Evolutionary conservation across 2,888 invertebrate genomes (phyloP).

Genomic region (Coelogynopora nodosa): DNA sequence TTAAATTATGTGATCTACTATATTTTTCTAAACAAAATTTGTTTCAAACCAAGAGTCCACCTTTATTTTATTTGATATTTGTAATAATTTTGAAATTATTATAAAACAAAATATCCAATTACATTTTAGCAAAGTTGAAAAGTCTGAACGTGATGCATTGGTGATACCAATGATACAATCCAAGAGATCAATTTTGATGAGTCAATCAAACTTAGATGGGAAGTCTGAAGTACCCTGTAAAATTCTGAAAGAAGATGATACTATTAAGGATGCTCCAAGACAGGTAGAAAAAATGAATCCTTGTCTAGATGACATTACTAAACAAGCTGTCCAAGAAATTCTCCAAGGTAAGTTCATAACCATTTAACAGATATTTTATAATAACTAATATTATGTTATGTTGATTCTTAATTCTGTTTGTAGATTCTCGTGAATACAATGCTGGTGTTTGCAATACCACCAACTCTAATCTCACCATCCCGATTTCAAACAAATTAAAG

Average conservation of each 20-base stretch:
- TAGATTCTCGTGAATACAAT: neutral
- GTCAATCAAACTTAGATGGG: neutral
- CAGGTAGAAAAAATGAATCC: too few species aligned
- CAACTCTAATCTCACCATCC: neutral
- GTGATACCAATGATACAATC: neutral
- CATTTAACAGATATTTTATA: too few species aligned
- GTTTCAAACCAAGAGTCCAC: too few species aligned
- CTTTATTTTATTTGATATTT: too few species aligned
- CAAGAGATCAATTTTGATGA: neutral
- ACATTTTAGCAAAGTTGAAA: neutral
- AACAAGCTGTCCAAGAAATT: neutral
- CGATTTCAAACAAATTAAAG: neutral
- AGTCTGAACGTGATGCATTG: neutral
- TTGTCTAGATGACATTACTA: neutral
- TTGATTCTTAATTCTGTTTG: too few species aligned
- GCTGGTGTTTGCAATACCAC: neutral
- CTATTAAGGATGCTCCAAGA: too few species aligned
- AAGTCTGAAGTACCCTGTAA: neutral
- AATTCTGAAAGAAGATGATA: neutral
- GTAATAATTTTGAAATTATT: too few species aligned
- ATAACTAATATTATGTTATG: too few species aligned
- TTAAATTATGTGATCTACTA: too few species aligned
- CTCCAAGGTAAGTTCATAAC: neutral
- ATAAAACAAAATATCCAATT: too few species aligned
- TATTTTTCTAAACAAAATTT: too few species aligned